A percentile compares a stretch with the other conserved stretches of the same genome.
These are phyloP conservation scores for Scolopax mira DNA, from an alignment of 2,113 vertebrate species.

Conservation along the genomic window DNA sequence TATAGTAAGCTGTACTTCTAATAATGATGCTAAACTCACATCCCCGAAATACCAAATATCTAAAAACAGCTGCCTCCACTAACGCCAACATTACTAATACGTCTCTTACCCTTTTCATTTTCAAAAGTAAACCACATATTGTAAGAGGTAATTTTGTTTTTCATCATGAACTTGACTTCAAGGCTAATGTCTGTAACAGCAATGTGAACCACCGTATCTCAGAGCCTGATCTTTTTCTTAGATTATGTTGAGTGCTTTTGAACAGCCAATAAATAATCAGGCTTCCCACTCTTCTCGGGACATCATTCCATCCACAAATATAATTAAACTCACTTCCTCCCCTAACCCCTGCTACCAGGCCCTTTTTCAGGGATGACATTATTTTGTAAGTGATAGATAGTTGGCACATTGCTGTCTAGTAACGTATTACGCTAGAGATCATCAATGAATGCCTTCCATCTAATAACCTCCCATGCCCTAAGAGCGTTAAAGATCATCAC, in stretches of 20 bases:
- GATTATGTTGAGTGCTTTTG: conserved; percentile 5
- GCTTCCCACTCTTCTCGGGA: not conserved
- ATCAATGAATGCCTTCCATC: conserved; percentile 45
- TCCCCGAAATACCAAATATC: conserved; percentile 71
- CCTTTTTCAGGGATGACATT: conserved; percentile 48
- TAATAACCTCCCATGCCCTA: conserved; percentile 58
- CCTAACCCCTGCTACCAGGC: not conserved
- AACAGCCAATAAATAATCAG: conserved; percentile 61
- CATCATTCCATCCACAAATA: conserved; percentile 47
- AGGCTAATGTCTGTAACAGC: conserved; percentile 7
- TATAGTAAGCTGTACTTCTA: conserved; percentile 65
- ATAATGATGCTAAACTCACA: conserved; percentile 61
- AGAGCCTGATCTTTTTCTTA: not conserved
- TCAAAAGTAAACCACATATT: conserved; percentile 33
- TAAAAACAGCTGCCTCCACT: conserved; percentile 72
- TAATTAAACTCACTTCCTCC: conserved; percentile 41
- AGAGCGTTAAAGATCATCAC: conserved; percentile 54
- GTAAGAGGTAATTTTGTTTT: conserved; percentile 40
- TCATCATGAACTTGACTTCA: conserved; percentile 44
- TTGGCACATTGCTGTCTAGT: conserved; percentile 17
- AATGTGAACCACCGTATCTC: not conserved
- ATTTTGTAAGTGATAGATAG: conserved; percentile 49
- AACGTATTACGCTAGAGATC: conserved; percentile 13
- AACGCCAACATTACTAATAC: conserved; percentile 60
- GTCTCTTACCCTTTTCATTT: conserved; percentile 63